Evolutionary conservation across 1,140 invertebrate species (phyloP), one percentile per base, ranked within the genome.

Genomic region (Sycophaga agraensis): DNA sequence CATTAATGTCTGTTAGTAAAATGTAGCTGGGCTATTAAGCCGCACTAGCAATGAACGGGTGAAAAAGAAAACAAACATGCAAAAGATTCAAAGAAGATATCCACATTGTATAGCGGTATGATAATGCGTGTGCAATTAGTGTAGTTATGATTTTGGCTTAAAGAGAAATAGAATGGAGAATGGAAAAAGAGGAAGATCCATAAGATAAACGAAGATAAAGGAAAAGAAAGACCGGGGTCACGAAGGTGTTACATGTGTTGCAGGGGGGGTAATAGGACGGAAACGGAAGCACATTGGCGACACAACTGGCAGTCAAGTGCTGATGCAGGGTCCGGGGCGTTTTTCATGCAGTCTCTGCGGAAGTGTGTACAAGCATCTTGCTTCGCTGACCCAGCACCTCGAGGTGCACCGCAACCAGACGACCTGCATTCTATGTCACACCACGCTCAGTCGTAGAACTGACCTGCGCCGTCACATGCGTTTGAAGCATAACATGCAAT

Each of bases 351-450:
- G 75, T 73, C 75, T 82, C 74, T 82, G 80, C 68, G 80, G 80
- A 70, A 81, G 78, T 73, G 76, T 80, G 68, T 80, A 81, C 75
- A 81, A 78, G 73, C 79, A 81, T 72, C 78, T 81, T 61, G 79
- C 78, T 72, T 81, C 79, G 73, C 75, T 83, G 69, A 82, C 80
- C 68, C 80, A 82, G 74, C 82, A 83, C 75, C 79, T 80, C 39
- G 81, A 82, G 75, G 79, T 82, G 73, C 82, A 83, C 76, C 78
- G 78, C 68, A 82, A 82, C 70, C 80, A 82, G 70, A 83, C 82
- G 66, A 79, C 77, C 70, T 83, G 82, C 76, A 76, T 81, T 65
- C 73, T 82, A 66, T 83, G 82, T 73, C 73, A 81, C 70, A 82
- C 81, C 71, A 81, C 78, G 70, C 80, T 83, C 73, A 82, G 80